These are phyloP conservation scores for Lampris megalopsis DNA, from an alignment of 2,113 vertebrate genomes.

Conservation along the genomic window DNA sequence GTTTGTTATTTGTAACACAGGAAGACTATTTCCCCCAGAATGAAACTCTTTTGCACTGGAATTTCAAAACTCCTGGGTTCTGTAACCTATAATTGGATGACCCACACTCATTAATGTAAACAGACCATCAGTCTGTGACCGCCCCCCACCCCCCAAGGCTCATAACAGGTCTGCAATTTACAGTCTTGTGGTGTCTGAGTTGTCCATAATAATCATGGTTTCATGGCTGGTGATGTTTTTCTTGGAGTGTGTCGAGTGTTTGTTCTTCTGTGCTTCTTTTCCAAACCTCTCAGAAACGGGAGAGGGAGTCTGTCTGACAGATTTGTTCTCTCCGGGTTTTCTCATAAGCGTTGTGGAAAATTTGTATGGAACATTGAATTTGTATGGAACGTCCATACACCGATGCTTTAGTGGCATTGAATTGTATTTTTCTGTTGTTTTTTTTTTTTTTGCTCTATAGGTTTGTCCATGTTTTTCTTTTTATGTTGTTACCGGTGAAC, in stretches of 20 bases:
- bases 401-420: no score
- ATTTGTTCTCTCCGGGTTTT: constrained; percentile 28
- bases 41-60: constrained; percentile 44
- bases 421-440: no score
- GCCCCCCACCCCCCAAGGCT: not conserved
- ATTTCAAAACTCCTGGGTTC: constrained; percentile 8
- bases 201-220: not conserved
- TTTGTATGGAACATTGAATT: no score
- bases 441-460: no score
- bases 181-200: not conserved
- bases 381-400: no score
- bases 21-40: constrained; percentile 33
- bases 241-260: constrained; percentile 30
- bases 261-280: constrained; percentile 20
- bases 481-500: no score
- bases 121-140: not conserved
- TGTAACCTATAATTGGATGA: constrained; percentile 29
- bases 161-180: not conserved
- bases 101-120: constrained; percentile 8
- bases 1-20: constrained; percentile 50
- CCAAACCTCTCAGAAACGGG: constrained; percentile 77
- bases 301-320: constrained; percentile 32
- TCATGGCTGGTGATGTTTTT: constrained; percentile 50
- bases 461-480: no score
- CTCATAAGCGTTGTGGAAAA: not conserved